Conservation (phyloP, 2,797 vertebrate genomes). For the Manis javanica region DNA sequence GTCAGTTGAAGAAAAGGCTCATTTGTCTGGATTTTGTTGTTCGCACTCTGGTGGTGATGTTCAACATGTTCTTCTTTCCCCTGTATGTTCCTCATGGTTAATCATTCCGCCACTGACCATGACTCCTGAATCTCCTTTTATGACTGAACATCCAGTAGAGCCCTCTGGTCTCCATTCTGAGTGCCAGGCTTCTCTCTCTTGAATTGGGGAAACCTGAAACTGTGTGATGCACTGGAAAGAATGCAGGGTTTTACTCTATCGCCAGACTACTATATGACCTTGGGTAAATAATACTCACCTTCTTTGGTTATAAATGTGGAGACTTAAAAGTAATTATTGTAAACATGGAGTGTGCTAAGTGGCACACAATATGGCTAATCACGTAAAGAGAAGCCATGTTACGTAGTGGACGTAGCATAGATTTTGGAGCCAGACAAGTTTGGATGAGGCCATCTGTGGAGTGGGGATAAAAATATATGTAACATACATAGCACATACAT, state of each 20-base stretch:
- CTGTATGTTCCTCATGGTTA: background rate
- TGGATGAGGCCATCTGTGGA: background rate
- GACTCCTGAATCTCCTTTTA: background rate
- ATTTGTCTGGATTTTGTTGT: background rate
- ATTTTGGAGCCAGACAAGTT: background rate
- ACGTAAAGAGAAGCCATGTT: background rate
- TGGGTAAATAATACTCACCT: background rate
- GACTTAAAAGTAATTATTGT: background rate
- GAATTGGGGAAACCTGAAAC: background rate
- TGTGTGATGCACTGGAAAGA: background rate
- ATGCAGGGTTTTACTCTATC: background rate
- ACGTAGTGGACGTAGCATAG: background rate
- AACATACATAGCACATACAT: background rate
- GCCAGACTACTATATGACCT: background rate
- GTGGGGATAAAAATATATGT: background rate
- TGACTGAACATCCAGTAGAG: background rate
- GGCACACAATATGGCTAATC: background rate
- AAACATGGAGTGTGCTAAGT: background rate
- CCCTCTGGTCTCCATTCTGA: background rate
- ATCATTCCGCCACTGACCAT: background rate
- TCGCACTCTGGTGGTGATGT: background rate
- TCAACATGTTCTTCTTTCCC: background rate
- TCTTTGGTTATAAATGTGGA: background rate
- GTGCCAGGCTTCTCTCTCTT: background rate
- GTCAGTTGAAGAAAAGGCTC: background rate